Conservation (phyloP, 2,797 vertebrate species). For the Micrastur ruficollis region DNA sequence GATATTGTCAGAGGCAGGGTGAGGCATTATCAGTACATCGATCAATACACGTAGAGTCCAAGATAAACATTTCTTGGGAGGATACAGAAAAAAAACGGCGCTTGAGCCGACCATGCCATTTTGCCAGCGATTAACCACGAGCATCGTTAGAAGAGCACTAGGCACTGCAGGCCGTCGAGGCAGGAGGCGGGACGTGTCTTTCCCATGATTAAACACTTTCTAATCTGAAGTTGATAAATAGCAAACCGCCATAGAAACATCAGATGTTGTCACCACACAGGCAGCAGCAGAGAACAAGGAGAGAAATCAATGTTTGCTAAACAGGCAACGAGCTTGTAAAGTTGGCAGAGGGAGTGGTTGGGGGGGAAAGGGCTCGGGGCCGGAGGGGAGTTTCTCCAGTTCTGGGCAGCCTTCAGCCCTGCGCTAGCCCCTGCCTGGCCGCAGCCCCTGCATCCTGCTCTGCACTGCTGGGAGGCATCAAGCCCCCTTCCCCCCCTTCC, state of each 20-base stretch:
- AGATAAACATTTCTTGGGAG: neutral
- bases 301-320: conserved; percentile 3
- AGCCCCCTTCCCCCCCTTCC: neutral
- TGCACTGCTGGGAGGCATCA: no score
- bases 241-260: conserved; percentile 5
- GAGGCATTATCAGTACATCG: neutral
- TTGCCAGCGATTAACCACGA: neutral
- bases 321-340: neutral
- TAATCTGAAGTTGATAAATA: conserved; percentile 32
- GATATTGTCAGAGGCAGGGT: neutral
- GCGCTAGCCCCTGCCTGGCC: neutral
- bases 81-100: neutral
- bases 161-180: neutral
- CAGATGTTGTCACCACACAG: neutral
- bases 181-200: neutral
- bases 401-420: neutral
- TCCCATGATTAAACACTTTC: conserved; percentile 1
- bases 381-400: neutral
- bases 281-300: neutral
- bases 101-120: neutral
- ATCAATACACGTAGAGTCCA: neutral
- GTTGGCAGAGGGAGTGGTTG: neutral
- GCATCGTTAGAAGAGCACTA: neutral
- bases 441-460: neutral
- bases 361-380: neutral